phyloP scores from a whole-genome alignment of 2,888 invertebrate genomes.

The Rhingia rostrata region DNA sequence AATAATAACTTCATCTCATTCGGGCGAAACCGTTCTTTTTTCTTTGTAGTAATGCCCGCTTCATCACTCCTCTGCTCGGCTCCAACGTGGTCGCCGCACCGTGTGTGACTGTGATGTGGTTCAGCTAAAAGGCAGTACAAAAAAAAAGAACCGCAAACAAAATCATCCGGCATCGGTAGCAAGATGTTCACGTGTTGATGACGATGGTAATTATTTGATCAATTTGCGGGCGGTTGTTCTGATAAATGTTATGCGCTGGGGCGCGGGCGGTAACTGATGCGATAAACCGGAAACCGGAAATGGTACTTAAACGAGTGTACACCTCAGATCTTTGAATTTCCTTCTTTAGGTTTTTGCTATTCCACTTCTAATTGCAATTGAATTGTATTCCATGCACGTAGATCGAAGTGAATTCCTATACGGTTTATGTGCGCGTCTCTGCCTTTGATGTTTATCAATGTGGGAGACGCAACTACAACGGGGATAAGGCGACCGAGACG shows the following conservation, averaged over 20 bases:
- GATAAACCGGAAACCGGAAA: slow-evolving; percentile 72
- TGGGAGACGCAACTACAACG: slow-evolving; percentile 60
- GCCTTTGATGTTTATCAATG: slow-evolving; percentile 70
- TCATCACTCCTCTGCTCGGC: slow-evolving; percentile 4
- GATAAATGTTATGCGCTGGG: slow-evolving; percentile 53
- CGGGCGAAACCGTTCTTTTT: slow-evolving; percentile 35
- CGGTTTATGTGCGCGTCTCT: slow-evolving; percentile 42
- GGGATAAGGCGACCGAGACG: slow-evolving; percentile 11
- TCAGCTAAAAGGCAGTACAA: slow-evolving; percentile 25
- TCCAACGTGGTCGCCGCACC: slow-evolving; percentile 3
- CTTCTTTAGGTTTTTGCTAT: slow-evolving; percentile 56
- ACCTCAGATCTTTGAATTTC: slow-evolving; percentile 31
- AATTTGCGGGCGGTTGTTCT: slow-evolving; percentile 63
- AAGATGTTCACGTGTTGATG: slow-evolving; percentile 60
- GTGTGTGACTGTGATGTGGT: slow-evolving; percentile 34
- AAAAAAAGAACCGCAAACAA: slow-evolving; percentile 39
- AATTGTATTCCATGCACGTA: slow-evolving; percentile 61
- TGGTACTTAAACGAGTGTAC: slow-evolving; percentile 21
- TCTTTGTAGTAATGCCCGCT: background rate
- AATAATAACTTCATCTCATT: slow-evolving; percentile 70
- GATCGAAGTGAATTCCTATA: slow-evolving; percentile 47
- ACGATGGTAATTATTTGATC: slow-evolving; percentile 68
- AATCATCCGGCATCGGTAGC: slow-evolving; percentile 52
- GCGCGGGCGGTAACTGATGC: slow-evolving; percentile 49
- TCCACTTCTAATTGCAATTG: slow-evolving; percentile 66